phyloP scores from a whole-genome alignment of 2,888 invertebrate genomes.

The Morinoia aosen region DNA sequence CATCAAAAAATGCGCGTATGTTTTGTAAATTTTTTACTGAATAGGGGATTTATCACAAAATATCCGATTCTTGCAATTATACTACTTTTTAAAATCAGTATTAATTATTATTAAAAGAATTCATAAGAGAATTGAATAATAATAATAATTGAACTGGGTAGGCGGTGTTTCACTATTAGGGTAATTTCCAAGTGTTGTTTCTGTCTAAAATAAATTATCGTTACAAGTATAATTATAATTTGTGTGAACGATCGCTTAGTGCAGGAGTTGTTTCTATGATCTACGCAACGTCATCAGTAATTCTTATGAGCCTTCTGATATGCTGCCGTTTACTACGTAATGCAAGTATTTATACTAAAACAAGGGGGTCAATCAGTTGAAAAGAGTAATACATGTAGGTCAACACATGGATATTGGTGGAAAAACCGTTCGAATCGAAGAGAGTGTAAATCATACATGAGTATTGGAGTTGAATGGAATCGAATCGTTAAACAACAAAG shows the following conservation, averaged over 20 bases:
- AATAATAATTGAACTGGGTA: neutral
- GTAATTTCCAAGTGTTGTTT: neutral
- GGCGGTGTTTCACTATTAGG: neutral
- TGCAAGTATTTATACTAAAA: neutral
- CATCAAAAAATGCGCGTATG: neutral
- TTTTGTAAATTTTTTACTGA: neutral
- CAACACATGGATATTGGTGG: too few species aligned
- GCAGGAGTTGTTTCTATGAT: too few species aligned
- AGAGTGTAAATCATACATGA: neutral
- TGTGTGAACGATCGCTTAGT: neutral
- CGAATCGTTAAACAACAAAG: neutral
- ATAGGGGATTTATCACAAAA: neutral
- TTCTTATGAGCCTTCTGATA: neutral
- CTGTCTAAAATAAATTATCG: neutral
- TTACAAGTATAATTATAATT: neutral
- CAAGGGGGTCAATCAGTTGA: too few species aligned
- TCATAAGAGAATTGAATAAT: too few species aligned
- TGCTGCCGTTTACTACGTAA: too few species aligned
- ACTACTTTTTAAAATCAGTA: too few species aligned
- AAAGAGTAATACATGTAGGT: too few species aligned
- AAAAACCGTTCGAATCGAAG: neutral
- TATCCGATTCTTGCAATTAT: neutral
- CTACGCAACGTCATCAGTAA: neutral
- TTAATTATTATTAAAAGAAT: too few species aligned
- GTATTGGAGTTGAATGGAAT: neutral